A percentile compares a stretch with the other conserved stretches of the same genome.
Evolutionary conservation across 1,140 invertebrate species (phyloP).

Genomic region (Pygmarrhopalites habei): DNA sequence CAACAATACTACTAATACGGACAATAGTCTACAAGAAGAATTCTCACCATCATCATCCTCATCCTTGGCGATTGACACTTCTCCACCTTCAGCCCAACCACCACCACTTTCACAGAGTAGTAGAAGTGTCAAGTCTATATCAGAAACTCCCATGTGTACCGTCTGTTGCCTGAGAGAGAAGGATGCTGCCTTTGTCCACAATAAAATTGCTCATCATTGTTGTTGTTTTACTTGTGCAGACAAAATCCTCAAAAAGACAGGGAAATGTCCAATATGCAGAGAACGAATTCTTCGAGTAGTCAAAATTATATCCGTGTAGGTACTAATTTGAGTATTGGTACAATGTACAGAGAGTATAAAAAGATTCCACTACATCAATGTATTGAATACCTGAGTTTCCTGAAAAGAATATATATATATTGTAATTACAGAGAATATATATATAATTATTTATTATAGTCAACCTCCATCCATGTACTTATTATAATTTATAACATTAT

Average conservation of each 20-base stretch:
- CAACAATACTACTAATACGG: neutral
- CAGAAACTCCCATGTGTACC: conserved; percentile 14
- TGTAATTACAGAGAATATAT: too few relatives aligned
- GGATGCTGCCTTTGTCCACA: conserved; percentile 35
- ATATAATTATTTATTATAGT: too few relatives aligned
- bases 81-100: too few relatives aligned
- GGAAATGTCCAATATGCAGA: conserved; percentile 35
- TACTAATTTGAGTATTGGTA: too few relatives aligned
- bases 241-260: conserved; percentile 31
- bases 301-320: conserved; percentile 32
- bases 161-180: conserved; percentile 29
- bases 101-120: too few relatives aligned
- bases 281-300: conserved; percentile 27
- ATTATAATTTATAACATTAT: too few relatives aligned
- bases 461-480: too few relatives aligned
- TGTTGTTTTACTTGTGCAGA: conserved; percentile 31
- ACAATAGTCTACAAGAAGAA: neutral
- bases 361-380: too few relatives aligned
- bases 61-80: neutral
- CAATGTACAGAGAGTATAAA: too few relatives aligned
- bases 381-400: too few relatives aligned
- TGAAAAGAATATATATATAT: too few relatives aligned
- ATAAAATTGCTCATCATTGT: conserved; percentile 29
- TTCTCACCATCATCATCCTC: neutral
- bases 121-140: neutral